Percentiles rank a stretch among this genome's conserved stretches.
Evolutionary conservation across 92 coral and sea anemone genomes (phyloP).

Genomic region (Metridium senile): DNA sequence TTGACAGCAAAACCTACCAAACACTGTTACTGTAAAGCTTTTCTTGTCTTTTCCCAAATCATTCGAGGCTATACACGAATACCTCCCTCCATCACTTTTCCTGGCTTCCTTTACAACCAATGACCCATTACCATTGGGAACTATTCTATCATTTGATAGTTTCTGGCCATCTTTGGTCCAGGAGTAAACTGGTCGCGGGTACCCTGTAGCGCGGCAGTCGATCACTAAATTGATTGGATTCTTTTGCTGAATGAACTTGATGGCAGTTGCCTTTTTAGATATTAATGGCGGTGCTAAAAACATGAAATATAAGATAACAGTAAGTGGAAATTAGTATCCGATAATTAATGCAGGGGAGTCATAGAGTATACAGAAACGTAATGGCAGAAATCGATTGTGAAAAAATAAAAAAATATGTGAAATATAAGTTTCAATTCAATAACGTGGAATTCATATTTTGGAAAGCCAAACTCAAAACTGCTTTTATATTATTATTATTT

Average conservation of each 20-base stretch:
- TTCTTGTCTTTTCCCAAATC: conserved; percentile 64
- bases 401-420: too few relatives aligned
- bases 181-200: conserved; percentile 59
- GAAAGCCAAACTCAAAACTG: too few relatives aligned
- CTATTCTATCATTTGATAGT: conserved; percentile 53
- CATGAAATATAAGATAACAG: too few relatives aligned
- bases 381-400: too few relatives aligned
- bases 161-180: conserved; percentile 71
- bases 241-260: conserved; percentile 35
- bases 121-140: conserved; percentile 35
- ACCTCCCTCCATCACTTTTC: conserved; percentile 74
- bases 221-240: conserved; percentile 33
- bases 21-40: conserved; percentile 69
- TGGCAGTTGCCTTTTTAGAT: conserved; percentile 21
- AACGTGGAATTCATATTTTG: too few relatives aligned
- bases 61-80: conserved; percentile 69
- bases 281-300: conserved; percentile 68
- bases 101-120: conserved; percentile 63
- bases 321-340: too few relatives aligned
- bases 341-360: too few relatives aligned
- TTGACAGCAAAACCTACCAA: conserved; percentile 48
- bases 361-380: too few relatives aligned
- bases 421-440: too few relatives aligned
- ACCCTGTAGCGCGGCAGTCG: conserved; percentile 72
- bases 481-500: too few relatives aligned